Evolutionary conservation across 2,888 invertebrate genomes (phyloP).

Genomic region (Malachius bipustulatus): DNA sequence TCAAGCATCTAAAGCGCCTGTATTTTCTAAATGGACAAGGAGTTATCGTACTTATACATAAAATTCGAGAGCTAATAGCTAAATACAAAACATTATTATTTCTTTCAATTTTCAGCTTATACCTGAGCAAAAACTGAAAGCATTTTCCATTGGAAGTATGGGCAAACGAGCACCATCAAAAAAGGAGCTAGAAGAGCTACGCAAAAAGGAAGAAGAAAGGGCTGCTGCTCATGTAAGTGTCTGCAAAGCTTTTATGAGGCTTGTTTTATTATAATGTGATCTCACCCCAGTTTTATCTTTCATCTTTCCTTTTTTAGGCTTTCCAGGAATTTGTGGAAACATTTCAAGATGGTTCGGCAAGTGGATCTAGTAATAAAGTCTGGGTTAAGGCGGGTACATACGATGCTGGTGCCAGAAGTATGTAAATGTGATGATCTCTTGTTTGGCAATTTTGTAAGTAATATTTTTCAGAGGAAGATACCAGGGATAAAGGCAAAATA

Average conservation of each 20-base stretch:
- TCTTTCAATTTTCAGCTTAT: slow-evolving; percentile 24
- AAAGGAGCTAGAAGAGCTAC: slow-evolving; percentile 71
- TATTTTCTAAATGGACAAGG: too few relatives aligned
- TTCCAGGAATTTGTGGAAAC: slow-evolving; percentile 97
- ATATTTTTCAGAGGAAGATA: slow-evolving; percentile 61
- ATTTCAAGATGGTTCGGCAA: slow-evolving; percentile 77
- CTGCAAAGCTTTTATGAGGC: slow-evolving; percentile 3
- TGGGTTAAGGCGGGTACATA: slow-evolving; percentile 98
- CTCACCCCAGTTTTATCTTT: too few relatives aligned
- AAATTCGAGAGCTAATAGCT: too few relatives aligned
- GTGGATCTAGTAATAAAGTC: slow-evolving; percentile 62
- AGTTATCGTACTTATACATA: too few relatives aligned
- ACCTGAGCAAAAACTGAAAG: slow-evolving; percentile 61
- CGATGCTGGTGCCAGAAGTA: slow-evolving; percentile 86
- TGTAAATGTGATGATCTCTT: slow-evolving; percentile 28
- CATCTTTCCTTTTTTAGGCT: slow-evolving; percentile 46
- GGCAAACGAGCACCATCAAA: slow-evolving; percentile 65
- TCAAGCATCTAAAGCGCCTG: too few relatives aligned
- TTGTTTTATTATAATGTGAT: too few relatives aligned
- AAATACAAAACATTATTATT: too few relatives aligned
- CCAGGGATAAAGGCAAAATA: slow-evolving; percentile 76
- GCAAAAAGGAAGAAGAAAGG: slow-evolving; percentile 79
- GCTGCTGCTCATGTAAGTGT: slow-evolving; percentile 75
- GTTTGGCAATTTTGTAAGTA: neutral
- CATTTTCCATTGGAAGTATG: slow-evolving; percentile 65